Conservation (phyloP, 2,113 vertebrate genomes). For the Trogon surrucura region DNA sequence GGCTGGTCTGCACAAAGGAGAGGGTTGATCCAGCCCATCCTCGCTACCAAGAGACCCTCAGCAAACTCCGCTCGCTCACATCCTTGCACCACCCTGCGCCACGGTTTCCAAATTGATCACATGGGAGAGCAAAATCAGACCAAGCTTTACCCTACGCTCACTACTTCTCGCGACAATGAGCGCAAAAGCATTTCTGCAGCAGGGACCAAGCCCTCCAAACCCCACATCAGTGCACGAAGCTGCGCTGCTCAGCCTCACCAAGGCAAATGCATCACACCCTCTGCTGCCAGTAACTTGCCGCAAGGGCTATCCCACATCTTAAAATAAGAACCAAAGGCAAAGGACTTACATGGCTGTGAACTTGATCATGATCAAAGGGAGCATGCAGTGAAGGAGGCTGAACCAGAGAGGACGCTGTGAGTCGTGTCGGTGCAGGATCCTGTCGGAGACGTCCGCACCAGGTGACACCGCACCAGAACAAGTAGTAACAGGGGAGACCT, state of each 20-base stretch:
- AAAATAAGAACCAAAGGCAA: neutral
- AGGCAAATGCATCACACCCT: rapidly evolving
- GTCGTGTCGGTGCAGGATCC: rapidly evolving
- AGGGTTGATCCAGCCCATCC: neutral
- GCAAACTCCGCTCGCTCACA: neutral
- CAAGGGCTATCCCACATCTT: neutral
- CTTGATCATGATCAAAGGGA: neutral
- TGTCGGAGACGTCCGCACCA: rapidly evolving
- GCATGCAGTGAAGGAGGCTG: rapidly evolving
- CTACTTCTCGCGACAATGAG: rapidly evolving
- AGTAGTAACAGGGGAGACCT: neutral
- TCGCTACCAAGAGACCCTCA: neutral
- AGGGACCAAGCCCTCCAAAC: neutral
- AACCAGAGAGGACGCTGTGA: neutral
- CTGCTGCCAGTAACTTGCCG: neutral
- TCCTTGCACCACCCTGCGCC: neutral
- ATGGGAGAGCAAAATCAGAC: neutral
- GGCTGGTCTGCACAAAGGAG: rapidly evolving
- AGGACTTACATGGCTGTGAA: neutral
- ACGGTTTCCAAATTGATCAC: neutral
- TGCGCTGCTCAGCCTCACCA: neutral
- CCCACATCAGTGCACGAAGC: rapidly evolving
- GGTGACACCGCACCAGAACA: neutral
- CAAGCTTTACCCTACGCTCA: too few species aligned
- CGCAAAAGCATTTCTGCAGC: neutral